These are phyloP conservation scores for Umimayanthus kanabou DNA, from an alignment of 92 coral and sea anemone genomes.

Conservation along the genomic window DNA sequence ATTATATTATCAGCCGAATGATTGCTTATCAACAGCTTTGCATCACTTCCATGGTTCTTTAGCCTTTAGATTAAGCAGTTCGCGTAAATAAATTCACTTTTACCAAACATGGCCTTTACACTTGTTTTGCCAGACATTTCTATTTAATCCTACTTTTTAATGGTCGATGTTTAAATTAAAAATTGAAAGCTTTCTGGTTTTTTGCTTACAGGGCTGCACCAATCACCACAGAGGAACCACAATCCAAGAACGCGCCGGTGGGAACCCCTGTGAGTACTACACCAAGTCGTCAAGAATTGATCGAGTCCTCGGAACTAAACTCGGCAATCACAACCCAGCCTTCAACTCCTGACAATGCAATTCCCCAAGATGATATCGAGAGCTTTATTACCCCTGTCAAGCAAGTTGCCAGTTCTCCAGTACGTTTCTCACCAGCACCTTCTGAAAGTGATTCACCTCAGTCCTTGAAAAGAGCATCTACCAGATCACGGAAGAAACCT, in stretches of 20 bases:
- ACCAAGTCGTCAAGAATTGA: neutral
- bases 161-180: neutral
- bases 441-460: neutral
- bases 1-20: neutral
- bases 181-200: neutral
- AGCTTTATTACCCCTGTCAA: slow-evolving; percentile 33
- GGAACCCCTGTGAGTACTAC: neutral
- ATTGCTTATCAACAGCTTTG: neutral
- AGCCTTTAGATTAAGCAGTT: neutral
- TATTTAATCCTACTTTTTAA: neutral
- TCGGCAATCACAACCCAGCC: neutral
- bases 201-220: slow-evolving; percentile 15
- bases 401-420: slow-evolving; percentile 20
- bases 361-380: slow-evolving; percentile 12
- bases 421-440: neutral
- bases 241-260: neutral
- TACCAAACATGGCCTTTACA: neutral
- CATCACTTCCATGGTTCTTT: neutral
- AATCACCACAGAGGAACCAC: neutral
- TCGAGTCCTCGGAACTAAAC: neutral
- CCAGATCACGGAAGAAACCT: neutral
- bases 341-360: slow-evolving; percentile 13
- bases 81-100: too few species aligned
- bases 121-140: neutral
- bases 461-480: neutral